phyloP scores from a whole-genome alignment of 2,113 vertebrate genomes.

The Triplophysa dalaica region DNA sequence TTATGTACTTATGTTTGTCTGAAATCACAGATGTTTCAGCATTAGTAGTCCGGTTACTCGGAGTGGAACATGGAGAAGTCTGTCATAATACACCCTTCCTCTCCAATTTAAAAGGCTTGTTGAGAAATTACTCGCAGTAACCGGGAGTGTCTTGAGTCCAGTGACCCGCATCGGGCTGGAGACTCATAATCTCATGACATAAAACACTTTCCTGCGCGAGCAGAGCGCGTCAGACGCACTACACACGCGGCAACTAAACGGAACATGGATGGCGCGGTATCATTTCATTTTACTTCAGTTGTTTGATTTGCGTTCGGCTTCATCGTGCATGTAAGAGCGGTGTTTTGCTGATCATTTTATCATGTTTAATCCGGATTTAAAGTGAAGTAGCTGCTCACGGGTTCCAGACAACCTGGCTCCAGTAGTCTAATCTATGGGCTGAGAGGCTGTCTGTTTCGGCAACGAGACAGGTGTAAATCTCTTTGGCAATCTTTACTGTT shows the following conservation, averaged over 20 bases:
- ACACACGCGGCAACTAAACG: conserved; percentile 30
- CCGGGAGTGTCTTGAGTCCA: conserved; percentile 49
- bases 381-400: conserved; percentile 66
- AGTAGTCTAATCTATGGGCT: conserved; percentile 91
- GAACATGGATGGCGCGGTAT: conserved; percentile 9
- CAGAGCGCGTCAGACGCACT: conserved; percentile 21
- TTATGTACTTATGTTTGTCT: background rate
- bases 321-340: conserved; percentile 63
- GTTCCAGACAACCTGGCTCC: conserved; percentile 94
- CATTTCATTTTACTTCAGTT: conserved; percentile 34
- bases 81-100: conserved; percentile 34
- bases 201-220: conserved; percentile 73
- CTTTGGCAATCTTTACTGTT: conserved; percentile 77
- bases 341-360: conserved; percentile 68
- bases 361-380: conserved; percentile 75
- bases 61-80: conserved; percentile 1
- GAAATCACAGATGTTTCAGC: background rate
- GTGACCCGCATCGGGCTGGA: conserved; percentile 65
- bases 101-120: conserved; percentile 52
- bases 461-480: conserved; percentile 96
- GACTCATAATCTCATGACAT: conserved; percentile 68
- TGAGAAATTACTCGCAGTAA: conserved; percentile 48
- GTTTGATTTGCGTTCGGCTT: conserved; percentile 56
- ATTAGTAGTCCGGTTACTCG: background rate
- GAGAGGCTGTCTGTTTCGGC: conserved; percentile 75